These are phyloP conservation scores for Caenorhabditis sp. DNA, from an alignment of 2,888 invertebrate species.

Conservation along the genomic window DNA sequence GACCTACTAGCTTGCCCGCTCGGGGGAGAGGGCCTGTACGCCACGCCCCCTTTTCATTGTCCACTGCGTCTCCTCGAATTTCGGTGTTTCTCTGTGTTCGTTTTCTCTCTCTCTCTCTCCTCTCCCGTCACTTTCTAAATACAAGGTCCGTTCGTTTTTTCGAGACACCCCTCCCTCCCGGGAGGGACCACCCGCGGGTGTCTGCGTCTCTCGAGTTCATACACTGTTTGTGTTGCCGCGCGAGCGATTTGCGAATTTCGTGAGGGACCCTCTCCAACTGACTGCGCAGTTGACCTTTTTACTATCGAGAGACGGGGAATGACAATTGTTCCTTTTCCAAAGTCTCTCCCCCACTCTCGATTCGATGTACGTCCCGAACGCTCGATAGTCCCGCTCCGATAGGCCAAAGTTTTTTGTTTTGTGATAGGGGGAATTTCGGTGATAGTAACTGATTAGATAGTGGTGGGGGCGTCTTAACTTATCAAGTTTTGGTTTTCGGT, in stretches of 20 bases:
- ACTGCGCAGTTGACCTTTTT: conserved; percentile 1
- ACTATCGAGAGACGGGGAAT: background rate
- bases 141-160: conserved; percentile 1
- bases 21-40: background rate
- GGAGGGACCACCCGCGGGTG: conserved; percentile 31
- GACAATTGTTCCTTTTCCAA: conserved; percentile 4
- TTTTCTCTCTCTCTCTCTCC: background rate
- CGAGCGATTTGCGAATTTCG: conserved; percentile 2
- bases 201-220: background rate
- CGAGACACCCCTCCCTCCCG: background rate
- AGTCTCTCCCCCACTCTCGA: background rate
- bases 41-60: conserved; percentile 19
- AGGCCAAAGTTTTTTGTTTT: no score
- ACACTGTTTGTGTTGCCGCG: background rate
- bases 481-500: no score
- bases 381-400: background rate
- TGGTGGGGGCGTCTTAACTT: no score
- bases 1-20: background rate
- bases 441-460: no score
- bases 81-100: background rate
- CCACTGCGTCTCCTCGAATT: conserved; percentile 14
- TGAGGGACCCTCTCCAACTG: background rate
- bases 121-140: conserved; percentile 15
- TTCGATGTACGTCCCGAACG: background rate
- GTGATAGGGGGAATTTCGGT: no score